These are phyloP conservation scores for Spea bombifrons DNA, from an alignment of 2,113 vertebrate genomes.

Conservation along the genomic window DNA sequence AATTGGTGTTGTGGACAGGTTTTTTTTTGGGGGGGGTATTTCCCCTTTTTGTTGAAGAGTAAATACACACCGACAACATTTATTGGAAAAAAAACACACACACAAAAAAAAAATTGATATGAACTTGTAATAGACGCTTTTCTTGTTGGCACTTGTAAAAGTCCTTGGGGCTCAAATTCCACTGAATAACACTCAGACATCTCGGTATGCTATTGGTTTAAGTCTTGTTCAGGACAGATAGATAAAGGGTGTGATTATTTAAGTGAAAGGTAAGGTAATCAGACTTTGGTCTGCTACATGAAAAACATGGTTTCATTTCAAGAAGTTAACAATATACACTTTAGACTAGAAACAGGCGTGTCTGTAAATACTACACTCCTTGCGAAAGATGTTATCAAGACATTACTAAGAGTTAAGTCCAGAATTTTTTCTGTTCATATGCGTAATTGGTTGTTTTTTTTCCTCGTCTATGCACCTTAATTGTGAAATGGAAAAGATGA, in stretches of 20 bases:
- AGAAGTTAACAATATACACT: background rate
- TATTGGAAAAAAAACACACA: background rate
- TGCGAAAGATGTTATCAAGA: no score
- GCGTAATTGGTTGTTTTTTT: background rate
- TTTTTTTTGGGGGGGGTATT: background rate
- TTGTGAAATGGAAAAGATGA: no score
- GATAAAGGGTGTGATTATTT: background rate
- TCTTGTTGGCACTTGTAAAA: constrained; percentile 19
- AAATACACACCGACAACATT: background rate
- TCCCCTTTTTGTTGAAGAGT: background rate
- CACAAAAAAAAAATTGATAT: background rate
- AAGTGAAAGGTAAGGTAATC: constrained; percentile 26
- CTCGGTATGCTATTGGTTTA: background rate
- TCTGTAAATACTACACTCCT: no score
- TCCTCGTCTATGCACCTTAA: background rate
- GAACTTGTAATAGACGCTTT: background rate
- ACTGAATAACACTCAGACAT: background rate
- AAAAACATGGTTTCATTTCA: background rate
- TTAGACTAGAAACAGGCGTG: background rate
- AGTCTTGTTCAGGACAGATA: background rate
- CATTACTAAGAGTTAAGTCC: no score
- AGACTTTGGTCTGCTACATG: background rate
- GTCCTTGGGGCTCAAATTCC: constrained; percentile 41
- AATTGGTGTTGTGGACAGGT: no score
- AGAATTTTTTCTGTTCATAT: no score